These are phyloP conservation scores for Rhabdornis inornatus DNA, from an alignment of 2,113 vertebrate species.

Conservation along the genomic window DNA sequence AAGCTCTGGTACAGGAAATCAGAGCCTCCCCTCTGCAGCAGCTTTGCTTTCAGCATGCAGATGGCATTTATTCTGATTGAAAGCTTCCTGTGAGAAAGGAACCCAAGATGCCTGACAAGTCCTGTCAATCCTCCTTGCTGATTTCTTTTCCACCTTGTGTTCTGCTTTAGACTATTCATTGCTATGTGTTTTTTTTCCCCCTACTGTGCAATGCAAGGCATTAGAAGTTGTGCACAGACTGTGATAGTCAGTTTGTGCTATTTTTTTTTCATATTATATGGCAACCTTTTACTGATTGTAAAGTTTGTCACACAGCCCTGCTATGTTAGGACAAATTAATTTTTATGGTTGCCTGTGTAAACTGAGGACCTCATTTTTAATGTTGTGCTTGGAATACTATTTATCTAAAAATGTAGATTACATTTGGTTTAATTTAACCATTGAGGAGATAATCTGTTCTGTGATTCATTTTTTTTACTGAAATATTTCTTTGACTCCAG, in stretches of 20 bases:
- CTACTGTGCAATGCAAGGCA: not conserved
- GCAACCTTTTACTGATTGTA: not conserved
- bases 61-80: not conserved
- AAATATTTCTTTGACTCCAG: not conserved
- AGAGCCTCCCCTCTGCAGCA: not conserved
- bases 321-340: not conserved
- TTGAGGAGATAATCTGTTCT: not conserved
- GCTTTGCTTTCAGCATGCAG: not conserved
- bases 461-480: not conserved
- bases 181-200: not conserved
- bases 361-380: not conserved
- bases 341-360: not conserved
- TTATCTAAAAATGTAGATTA: not conserved
- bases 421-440: not conserved
- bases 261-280: not conserved
- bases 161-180: not conserved
- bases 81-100: not conserved
- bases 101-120: not conserved
- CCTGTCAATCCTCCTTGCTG: not conserved
- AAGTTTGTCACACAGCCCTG: not conserved
- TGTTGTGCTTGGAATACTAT: not conserved
- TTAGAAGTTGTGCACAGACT: not conserved
- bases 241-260: not conserved
- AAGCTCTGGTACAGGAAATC: not conserved
- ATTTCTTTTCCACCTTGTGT: not conserved